These are phyloP conservation scores for Shinisaurus crocodilurus DNA, from an alignment of 2,113 vertebrate species.

Conservation along the genomic window DNA sequence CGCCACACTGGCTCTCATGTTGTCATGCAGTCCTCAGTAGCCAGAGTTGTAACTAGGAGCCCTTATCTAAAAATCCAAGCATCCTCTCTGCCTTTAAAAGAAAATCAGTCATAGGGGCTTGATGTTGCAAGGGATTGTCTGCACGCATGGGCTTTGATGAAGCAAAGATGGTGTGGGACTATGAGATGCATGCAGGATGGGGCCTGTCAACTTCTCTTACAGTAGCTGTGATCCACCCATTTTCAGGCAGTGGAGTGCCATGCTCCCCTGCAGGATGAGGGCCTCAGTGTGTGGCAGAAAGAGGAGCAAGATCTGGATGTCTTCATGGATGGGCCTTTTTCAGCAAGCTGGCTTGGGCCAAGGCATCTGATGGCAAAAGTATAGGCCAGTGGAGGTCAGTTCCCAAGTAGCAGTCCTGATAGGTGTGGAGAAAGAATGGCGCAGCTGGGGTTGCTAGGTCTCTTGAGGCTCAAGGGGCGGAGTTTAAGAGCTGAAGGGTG, in stretches of 20 bases:
- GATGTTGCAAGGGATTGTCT: neutral
- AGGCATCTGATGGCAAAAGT: neutral
- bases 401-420: neutral
- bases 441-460: neutral
- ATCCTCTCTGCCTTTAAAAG: neutral
- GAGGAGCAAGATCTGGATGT: neutral
- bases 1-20: too few relatives aligned
- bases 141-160: neutral
- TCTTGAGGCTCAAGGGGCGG: too few relatives aligned
- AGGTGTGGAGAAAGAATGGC: neutral
- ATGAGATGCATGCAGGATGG: constrained; percentile 12
- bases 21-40: too few relatives aligned
- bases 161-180: neutral
- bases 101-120: neutral
- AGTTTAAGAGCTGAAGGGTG: too few relatives aligned
- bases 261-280: neutral
- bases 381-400: neutral
- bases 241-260: neutral
- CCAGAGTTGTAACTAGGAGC: neutral
- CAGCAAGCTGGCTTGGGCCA: neutral
- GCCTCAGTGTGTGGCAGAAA: too few relatives aligned
- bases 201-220: neutral
- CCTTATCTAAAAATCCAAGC: neutral
- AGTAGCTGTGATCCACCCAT: neutral
- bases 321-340: neutral